Conservation (phyloP, 2,888 invertebrate species). For the Pediacus dermestoides region DNA sequence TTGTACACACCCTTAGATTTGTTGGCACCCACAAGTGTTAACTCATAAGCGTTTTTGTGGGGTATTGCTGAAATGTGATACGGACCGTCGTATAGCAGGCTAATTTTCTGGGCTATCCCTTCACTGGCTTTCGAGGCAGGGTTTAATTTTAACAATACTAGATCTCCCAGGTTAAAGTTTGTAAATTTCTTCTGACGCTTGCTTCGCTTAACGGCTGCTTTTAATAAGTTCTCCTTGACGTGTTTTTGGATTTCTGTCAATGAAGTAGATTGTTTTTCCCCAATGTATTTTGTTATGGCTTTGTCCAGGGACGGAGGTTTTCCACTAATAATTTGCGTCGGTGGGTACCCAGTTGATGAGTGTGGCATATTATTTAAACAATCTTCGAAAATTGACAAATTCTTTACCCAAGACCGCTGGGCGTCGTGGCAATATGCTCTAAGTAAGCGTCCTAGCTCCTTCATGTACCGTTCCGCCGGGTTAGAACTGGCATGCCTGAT, state of each 20-base stretch:
- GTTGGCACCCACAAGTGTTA: background rate
- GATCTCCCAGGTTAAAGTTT: background rate
- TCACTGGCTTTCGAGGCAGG: background rate
- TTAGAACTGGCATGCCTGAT: slow-evolving; percentile 6
- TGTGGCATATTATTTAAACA: slow-evolving; percentile 3
- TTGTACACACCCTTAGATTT: background rate
- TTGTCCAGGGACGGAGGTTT: background rate
- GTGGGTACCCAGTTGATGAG: background rate
- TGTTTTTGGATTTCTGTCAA: background rate
- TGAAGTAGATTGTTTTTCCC: background rate
- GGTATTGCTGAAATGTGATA: background rate
- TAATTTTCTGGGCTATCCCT: background rate
- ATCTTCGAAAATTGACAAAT: background rate
- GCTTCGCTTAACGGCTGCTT: background rate
- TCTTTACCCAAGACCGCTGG: slow-evolving; percentile 4
- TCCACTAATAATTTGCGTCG: slow-evolving; percentile 1
- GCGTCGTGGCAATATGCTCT: slow-evolving; percentile 7
- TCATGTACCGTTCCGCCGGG: slow-evolving; percentile 6
- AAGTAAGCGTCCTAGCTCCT: slow-evolving; percentile 8
- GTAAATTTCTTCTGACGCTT: background rate
- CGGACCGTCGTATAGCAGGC: background rate
- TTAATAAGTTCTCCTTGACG: background rate
- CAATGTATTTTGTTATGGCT: background rate
- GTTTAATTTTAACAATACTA: background rate
- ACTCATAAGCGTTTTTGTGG: slow-evolving; percentile 1